phyloP scores from a whole-genome alignment of 2,113 vertebrate genomes.

The Delphinapterus leucas region DNA sequence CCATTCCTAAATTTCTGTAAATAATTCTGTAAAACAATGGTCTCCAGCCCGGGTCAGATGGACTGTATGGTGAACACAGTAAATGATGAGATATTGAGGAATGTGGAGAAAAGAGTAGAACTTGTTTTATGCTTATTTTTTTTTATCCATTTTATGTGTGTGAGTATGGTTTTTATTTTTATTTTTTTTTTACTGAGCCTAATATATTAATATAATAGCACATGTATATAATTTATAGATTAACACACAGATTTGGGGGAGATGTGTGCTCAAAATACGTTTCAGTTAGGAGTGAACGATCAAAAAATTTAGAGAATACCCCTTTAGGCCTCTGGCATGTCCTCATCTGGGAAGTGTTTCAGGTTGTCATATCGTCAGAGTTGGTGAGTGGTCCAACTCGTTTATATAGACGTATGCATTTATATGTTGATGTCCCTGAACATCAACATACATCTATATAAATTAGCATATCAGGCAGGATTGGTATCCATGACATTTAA shows the following conservation, averaged over 20 bases:
- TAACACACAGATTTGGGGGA: background rate
- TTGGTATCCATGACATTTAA: background rate
- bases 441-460: background rate
- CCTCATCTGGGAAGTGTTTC: background rate
- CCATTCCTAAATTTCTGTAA: background rate
- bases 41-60: background rate
- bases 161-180: background rate
- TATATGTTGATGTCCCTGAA: no score
- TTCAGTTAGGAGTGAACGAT: background rate
- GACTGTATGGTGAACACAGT: no score
- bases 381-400: no score
- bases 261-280: background rate
- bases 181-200: background rate
- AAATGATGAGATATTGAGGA: background rate
- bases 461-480: background rate
- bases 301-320: background rate
- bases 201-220: background rate
- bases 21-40: background rate
- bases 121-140: background rate
- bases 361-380: background rate
- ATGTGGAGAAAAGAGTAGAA: background rate
- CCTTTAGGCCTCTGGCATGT: background rate
- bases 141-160: background rate
- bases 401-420: no score
- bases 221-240: background rate